Evolutionary conservation across 1,140 invertebrate species (phyloP).

Genomic region (Aphis gossypii): DNA sequence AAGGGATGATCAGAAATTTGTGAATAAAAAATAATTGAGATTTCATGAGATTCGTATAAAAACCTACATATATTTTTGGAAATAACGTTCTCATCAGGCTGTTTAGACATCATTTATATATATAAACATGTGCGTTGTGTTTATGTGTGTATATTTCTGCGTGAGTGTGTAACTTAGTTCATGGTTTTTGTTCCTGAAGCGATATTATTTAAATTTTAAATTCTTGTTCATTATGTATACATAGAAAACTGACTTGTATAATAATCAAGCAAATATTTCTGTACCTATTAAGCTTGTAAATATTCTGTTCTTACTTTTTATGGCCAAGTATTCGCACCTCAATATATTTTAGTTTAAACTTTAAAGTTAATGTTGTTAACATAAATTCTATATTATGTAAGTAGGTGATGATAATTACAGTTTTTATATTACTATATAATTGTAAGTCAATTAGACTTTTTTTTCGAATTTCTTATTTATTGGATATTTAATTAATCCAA

Average conservation of each 20-base stretch:
- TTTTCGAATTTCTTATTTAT: background rate
- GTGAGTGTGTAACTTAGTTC: background rate
- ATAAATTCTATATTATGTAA: background rate
- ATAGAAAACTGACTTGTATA: constrained; percentile 3
- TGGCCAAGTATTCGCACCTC: background rate
- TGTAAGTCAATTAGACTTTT: background rate
- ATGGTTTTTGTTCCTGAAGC: constrained; percentile 5
- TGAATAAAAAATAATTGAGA: background rate
- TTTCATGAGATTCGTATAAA: background rate
- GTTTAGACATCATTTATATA: background rate
- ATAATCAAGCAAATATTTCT: background rate
- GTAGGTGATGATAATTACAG: background rate
- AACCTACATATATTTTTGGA: background rate
- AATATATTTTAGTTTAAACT: background rate
- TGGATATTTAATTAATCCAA: background rate
- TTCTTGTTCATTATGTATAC: background rate
- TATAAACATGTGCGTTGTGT: background rate
- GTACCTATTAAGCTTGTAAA: background rate
- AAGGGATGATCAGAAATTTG: background rate
- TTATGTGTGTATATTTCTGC: background rate
- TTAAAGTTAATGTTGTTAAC: background rate
- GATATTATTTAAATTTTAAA: background rate
- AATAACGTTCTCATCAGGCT: background rate
- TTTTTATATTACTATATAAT: constrained; percentile 23
- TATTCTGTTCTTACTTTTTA: background rate